Conservation (phyloP, 1,140 invertebrate genomes). For the Diploscapter pachys region DNA sequence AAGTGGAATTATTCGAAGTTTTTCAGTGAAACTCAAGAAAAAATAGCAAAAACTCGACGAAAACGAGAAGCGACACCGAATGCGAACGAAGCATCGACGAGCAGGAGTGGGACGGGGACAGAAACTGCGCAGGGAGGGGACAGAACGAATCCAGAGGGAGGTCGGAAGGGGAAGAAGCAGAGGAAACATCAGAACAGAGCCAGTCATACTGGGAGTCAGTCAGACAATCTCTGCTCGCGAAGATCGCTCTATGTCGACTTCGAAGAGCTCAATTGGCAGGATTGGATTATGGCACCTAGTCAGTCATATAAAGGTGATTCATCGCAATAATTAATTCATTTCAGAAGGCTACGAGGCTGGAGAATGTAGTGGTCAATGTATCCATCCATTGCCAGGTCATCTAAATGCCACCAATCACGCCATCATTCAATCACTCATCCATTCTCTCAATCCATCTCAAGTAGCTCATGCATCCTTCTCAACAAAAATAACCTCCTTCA, state of each 20-base stretch:
- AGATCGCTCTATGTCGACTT: conserved; percentile 92
- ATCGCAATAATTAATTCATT: conserved; percentile 27
- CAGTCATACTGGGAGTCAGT: neutral
- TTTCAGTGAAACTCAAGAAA: too few relatives aligned
- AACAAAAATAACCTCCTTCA: neutral
- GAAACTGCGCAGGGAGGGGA: too few relatives aligned
- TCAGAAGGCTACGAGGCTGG: conserved; percentile 82
- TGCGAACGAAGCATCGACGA: conserved; percentile 14
- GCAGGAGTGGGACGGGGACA: neutral
- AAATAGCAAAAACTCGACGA: neutral
- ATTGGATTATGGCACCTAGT: conserved; percentile 96
- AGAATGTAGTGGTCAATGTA: conserved; percentile 90
- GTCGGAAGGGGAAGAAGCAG: conserved; percentile 31
- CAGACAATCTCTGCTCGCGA: conserved; percentile 69
- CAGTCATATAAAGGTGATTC: conserved; percentile 12
- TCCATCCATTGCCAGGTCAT: conserved; percentile 84
- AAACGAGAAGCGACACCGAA: conserved; percentile 34
- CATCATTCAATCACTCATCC: conserved; percentile 91
- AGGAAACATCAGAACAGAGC: conserved; percentile 26
- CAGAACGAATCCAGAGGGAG: too few relatives aligned
- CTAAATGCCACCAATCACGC: conserved; percentile 96
- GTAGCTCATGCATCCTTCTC: conserved; percentile 52
- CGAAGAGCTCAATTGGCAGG: conserved; percentile 90
- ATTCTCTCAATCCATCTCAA: conserved; percentile 82
- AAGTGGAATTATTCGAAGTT: too few relatives aligned